Evolutionary conservation across 2,113 vertebrate genomes (phyloP).

Genomic region (Callorhinus ursinus): DNA sequence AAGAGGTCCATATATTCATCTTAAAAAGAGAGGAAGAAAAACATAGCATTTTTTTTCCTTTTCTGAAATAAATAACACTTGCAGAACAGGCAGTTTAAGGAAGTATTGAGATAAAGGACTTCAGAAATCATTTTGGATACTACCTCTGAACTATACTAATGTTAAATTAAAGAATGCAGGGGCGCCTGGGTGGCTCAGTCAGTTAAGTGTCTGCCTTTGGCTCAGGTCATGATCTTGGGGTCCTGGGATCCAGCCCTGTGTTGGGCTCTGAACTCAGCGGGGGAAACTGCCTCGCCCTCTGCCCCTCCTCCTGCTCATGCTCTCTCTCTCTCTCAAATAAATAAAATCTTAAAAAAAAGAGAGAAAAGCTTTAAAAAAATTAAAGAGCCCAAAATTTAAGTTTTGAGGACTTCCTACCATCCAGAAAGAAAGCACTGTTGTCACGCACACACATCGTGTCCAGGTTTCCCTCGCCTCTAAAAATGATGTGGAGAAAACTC

Average conservation of each 20-base stretch:
- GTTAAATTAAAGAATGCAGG: neutral
- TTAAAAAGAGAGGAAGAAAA: neutral
- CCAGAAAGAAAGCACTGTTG: neutral
- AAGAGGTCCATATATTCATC: neutral
- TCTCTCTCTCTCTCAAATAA: neutral
- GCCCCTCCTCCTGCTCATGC: neutral
- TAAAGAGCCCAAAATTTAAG: neutral
- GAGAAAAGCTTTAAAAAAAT: neutral
- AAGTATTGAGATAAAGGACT: neutral
- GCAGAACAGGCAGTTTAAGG: neutral
- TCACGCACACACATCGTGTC: accelerated
- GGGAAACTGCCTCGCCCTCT: neutral
- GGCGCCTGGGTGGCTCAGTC: neutral
- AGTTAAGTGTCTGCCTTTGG: neutral
- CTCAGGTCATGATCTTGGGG: neutral
- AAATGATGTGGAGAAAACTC: neutral
- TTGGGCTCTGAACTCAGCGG: neutral
- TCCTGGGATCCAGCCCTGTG: neutral
- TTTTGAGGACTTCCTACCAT: neutral
- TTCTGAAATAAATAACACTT: neutral
- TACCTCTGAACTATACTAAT: neutral
- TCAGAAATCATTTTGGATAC: neutral
- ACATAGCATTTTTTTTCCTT: neutral
- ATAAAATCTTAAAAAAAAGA: neutral
- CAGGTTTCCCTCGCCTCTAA: neutral